Evolutionary conservation across 2,888 invertebrate species (phyloP).

Genomic region (Perithous albicinctus): DNA sequence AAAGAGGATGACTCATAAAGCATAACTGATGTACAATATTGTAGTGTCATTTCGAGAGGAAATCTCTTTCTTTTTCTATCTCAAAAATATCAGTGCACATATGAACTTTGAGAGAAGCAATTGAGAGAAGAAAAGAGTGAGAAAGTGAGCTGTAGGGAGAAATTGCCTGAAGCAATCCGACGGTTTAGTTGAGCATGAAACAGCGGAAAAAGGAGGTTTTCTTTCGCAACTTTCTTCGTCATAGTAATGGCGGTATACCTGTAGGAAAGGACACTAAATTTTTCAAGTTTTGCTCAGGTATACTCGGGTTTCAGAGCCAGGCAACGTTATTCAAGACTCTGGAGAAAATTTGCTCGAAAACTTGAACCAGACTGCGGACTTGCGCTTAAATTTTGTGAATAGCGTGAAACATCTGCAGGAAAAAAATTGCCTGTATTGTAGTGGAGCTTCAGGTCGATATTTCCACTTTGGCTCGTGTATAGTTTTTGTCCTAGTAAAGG

Average conservation of each 20-base stretch:
- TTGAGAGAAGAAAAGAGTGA: neutral
- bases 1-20: slow-evolving; percentile 61
- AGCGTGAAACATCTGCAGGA: too few species aligned
- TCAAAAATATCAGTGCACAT: neutral
- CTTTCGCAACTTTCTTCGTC: neutral
- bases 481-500: too few species aligned
- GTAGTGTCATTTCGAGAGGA: neutral
- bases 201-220: neutral
- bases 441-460: too few species aligned
- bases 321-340: neutral
- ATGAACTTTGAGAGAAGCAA: neutral
- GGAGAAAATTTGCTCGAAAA: neutral
- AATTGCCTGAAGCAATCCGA: neutral
- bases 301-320: neutral
- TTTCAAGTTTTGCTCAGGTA: neutral
- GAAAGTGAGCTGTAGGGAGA: neutral
- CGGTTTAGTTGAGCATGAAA: neutral
- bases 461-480: too few species aligned
- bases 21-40: slow-evolving; percentile 25
- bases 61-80: too few species aligned
- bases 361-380: too few species aligned
- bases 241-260: neutral
- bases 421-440: too few species aligned
- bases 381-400: too few species aligned
- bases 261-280: neutral